Evolutionary conservation across 2,113 vertebrate species (phyloP), one percentile per base, ranked within the genome.

Genomic region (Chinchilla lanigera): DNA sequence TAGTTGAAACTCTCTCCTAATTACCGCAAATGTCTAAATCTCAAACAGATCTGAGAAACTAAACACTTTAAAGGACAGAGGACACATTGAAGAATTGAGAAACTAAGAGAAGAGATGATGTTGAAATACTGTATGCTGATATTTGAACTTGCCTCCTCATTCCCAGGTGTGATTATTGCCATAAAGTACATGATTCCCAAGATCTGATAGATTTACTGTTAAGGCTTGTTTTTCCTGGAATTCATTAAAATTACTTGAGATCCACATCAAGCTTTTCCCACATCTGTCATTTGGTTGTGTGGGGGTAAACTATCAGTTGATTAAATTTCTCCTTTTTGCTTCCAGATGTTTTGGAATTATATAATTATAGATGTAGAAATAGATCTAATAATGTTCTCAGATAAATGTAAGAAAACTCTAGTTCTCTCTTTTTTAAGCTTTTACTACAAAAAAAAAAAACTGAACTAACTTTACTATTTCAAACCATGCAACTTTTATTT

Each of bases 301-400:
- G n/a, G 38, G n/a, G 16, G 20, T 84, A 89, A 93, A 96, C 90
- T 77, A n/a, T 2, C 82, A 86, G 41, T 50, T 86, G 38, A 91
- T 86, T 93, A 56, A 82, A 73, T 47, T 91, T 94, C 87, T 94
- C 94, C 78, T 38, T 82, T 96, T 82, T 90, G 19, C 33, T 92
- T 71, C 82, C 85, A 97, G 92, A 95, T 95, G 38, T 88, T 96
- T 94, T 85, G 35, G 35, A 20, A 88, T 85, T 69, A 41, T 11
- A 61, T 71, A 75, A 85, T 41, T 75, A 94, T 1, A 86, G 41
- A 47, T 22, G 7, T 41, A 44, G 11, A 88, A 92, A 61, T 81
- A 38, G 63, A 61, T 38, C 61, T 47, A 80, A 96, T 75, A 94
- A 84, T 69, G 26, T 38, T 92, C 84, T 89, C 22, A 80, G 75